Evolutionary conservation across 2,888 invertebrate species (phyloP), one percentile per base, ranked within the genome.

Genomic region (Epinotia ramella): DNA sequence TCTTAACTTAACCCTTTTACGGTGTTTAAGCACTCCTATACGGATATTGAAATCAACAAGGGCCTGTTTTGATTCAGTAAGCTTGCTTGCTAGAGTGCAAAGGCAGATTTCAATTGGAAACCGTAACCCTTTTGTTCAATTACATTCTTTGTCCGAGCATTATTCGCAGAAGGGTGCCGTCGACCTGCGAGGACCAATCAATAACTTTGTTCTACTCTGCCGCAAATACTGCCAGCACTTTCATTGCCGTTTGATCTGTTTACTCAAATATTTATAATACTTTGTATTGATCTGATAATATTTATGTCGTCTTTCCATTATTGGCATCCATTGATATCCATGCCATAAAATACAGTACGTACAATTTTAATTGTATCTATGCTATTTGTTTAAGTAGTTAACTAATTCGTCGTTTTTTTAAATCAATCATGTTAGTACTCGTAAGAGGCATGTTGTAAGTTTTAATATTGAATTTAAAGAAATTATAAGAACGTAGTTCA

Each of bases 161-260:
- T 86, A 86, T 89, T 89, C 82, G 88, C 89, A 84, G 80, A 72
- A 78, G 82, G 82, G 84, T 83, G 84, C 82, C 83, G 83, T 82
- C 83, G 87, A 84, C 85, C 85, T 79, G 83, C 77, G 80, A 82
- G 82, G 83, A 84, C 85, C 87, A 91, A 92, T 92, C 91, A 89
- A 92, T 91, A 81, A 91, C 78, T 77, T 78, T 82, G 81, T 84
- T 81, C 81, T 78, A 83, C 83, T 81, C 81, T 78, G 82, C 83
- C 81, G 82, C 80, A 80, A 82, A 80, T 81, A 78, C 79, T 68
- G 65, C 77, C 77, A 78, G 77, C 78, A 66, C 53, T 24, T 44
- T 71, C 44, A 70, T 70, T 74, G 53, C 64, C 24, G 53, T 53
- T 33, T 53, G 33, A 40, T 62, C 40, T 18, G n/a, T 62, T 62